Percentiles rank a stretch among this genome's conserved stretches.
Conservation (phyloP, 2,113 vertebrate species). For the Xiphophorus couchianus region DNA sequence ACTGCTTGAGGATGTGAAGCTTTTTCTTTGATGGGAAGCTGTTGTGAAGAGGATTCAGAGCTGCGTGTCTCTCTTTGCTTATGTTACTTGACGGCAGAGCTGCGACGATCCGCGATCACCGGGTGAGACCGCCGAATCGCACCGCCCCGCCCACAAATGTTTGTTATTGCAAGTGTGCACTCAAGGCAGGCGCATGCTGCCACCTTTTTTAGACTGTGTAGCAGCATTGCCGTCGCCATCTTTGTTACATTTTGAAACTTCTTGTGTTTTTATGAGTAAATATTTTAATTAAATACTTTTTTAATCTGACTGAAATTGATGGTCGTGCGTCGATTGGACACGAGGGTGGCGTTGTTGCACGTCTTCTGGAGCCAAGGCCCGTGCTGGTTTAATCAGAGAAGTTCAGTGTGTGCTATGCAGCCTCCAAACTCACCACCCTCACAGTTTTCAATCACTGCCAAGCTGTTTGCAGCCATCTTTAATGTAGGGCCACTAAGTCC, state of each 20-base stretch:
- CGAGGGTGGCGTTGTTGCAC: conserved; percentile 23
- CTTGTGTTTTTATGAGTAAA: conserved; percentile 50
- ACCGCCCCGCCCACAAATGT: conserved; percentile 50
- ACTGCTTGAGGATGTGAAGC: conserved; percentile 61
- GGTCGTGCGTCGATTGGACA: conserved; percentile 12
- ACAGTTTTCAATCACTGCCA: conserved; percentile 68
- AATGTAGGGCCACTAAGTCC: conserved; percentile 37
- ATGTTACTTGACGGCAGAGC: conserved; percentile 66
- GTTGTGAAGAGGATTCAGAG: conserved; percentile 41
- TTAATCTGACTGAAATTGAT: conserved; percentile 51
- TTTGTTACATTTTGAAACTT: conserved; percentile 66
- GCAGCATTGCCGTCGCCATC: conserved; percentile 58
- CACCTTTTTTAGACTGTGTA: conserved; percentile 65
- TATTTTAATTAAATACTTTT: conserved; percentile 36
- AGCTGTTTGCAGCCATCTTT: conserved; percentile 47
- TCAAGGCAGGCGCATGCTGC: conserved; percentile 70
- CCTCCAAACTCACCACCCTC: conserved; percentile 34
- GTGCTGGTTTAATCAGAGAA: conserved; percentile 18
- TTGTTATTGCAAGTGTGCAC: conserved; percentile 63
- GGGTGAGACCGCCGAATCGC: conserved; percentile 27
- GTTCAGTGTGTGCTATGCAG: conserved; percentile 48
- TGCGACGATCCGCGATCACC: conserved; percentile 33
- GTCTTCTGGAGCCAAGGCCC: conserved; percentile 29
- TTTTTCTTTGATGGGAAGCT: conserved; percentile 26
- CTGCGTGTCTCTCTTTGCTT: conserved; percentile 55